phyloP scores from a whole-genome alignment of 2,113 vertebrate species.

The Cygnus buccinator region DNA sequence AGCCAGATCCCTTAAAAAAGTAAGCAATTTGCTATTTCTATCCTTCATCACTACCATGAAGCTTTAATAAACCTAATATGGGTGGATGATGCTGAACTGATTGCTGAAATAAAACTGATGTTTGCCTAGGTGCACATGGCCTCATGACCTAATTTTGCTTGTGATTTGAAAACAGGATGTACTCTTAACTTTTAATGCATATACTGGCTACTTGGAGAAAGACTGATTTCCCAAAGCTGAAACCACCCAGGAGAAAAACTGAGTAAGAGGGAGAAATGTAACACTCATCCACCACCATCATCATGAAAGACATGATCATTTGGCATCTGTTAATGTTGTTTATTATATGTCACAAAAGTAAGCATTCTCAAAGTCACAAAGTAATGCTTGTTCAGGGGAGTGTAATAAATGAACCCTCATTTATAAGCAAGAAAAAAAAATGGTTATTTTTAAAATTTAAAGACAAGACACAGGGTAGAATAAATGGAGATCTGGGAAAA shows the following conservation, averaged over 20 bases:
- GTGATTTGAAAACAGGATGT: background rate
- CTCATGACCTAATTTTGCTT: constrained; percentile 61
- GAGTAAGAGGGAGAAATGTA: background rate
- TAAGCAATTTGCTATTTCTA: background rate
- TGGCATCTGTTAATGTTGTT: background rate
- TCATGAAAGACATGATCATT: background rate
- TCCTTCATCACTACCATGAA: background rate
- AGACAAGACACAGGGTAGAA: background rate
- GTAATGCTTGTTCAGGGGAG: background rate
- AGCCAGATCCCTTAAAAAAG: background rate
- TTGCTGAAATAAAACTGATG: constrained; percentile 9
- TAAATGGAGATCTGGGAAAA: background rate
- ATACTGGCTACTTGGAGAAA: background rate
- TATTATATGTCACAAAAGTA: background rate
- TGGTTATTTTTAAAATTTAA: background rate
- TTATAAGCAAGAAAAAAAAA: background rate
- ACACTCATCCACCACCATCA: background rate
- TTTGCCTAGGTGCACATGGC: constrained; percentile 25
- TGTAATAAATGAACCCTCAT: background rate
- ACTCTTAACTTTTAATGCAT: background rate
- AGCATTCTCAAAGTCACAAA: background rate
- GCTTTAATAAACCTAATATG: background rate
- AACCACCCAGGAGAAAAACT: background rate
- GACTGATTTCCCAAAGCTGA: background rate
- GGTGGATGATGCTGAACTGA: constrained; percentile 25